These are phyloP conservation scores for Limnephilus auricula DNA, from an alignment of 2,888 invertebrate species.

Conservation along the genomic window DNA sequence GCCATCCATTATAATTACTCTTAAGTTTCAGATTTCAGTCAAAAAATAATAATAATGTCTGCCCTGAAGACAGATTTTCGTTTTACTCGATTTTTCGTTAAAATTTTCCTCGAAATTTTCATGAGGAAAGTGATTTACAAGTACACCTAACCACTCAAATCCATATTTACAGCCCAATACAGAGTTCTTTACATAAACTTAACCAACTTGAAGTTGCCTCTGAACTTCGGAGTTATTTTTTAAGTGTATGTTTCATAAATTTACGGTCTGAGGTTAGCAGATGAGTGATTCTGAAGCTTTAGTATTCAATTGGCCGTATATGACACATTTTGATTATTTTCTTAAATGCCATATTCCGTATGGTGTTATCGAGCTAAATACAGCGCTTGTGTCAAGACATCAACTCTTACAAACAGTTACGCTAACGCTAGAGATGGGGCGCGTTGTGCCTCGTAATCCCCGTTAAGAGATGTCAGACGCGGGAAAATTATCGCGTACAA, in stretches of 20 bases:
- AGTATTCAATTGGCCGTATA: too few relatives aligned
- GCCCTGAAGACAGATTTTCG: background rate
- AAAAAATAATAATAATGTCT: constrained; percentile 16
- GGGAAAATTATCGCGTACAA: too few relatives aligned
- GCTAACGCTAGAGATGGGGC: too few relatives aligned
- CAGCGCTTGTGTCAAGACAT: too few relatives aligned
- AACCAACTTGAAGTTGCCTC: background rate
- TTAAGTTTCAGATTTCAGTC: constrained; percentile 46
- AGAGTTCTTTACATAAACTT: background rate
- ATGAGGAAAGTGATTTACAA: background rate
- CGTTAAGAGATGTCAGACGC: too few relatives aligned
- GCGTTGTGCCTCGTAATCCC: too few relatives aligned
- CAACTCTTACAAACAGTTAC: too few relatives aligned
- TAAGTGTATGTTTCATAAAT: background rate
- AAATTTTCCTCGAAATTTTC: background rate
- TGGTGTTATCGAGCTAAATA: too few relatives aligned
- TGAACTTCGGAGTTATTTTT: background rate
- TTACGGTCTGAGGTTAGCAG: background rate
- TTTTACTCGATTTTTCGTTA: background rate
- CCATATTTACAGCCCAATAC: background rate
- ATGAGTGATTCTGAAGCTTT: too few relatives aligned
- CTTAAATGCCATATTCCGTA: too few relatives aligned
- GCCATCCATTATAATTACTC: constrained; percentile 33
- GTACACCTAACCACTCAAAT: background rate
- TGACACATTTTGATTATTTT: too few relatives aligned